Percentiles rank a stretch among this genome's conserved stretches.
These are phyloP conservation scores for Eupsilia transversa DNA, from an alignment of 2,888 invertebrate genomes.

Conservation along the genomic window DNA sequence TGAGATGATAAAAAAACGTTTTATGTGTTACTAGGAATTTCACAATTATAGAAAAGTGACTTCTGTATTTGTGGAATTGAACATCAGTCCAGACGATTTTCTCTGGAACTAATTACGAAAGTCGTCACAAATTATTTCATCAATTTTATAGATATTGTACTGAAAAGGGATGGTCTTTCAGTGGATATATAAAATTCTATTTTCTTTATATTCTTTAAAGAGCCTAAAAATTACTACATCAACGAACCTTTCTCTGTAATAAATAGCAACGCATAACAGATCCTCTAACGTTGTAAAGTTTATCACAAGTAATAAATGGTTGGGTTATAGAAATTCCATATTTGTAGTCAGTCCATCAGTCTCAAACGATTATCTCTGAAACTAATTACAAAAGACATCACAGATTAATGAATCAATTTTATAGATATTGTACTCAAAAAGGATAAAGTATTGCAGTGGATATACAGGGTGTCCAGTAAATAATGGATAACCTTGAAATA, in stretches of 20 bases:
- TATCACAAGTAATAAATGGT: constrained; percentile 52
- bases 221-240: constrained; percentile 29
- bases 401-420: too few species aligned
- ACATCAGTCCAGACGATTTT: neutral
- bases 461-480: too few species aligned
- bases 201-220: too few species aligned
- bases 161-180: too few species aligned
- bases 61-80: neutral
- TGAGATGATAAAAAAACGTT: neutral
- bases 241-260: constrained; percentile 26
- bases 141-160: neutral
- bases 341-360: too few species aligned
- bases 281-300: constrained; percentile 40
- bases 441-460: too few species aligned
- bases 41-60: neutral
- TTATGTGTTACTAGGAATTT: neutral
- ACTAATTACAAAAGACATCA: too few species aligned
- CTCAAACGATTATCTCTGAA: too few species aligned
- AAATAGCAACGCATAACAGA: constrained; percentile 31
- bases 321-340: too few species aligned
- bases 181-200: neutral
- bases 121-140: neutral
- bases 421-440: too few species aligned
- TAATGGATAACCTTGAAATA: too few species aligned
- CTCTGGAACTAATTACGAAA: neutral